Percentiles rank a stretch among this genome's conserved stretches.
phyloP scores from a whole-genome alignment of 2,797 vertebrate species.

The Argentina silus region DNA sequence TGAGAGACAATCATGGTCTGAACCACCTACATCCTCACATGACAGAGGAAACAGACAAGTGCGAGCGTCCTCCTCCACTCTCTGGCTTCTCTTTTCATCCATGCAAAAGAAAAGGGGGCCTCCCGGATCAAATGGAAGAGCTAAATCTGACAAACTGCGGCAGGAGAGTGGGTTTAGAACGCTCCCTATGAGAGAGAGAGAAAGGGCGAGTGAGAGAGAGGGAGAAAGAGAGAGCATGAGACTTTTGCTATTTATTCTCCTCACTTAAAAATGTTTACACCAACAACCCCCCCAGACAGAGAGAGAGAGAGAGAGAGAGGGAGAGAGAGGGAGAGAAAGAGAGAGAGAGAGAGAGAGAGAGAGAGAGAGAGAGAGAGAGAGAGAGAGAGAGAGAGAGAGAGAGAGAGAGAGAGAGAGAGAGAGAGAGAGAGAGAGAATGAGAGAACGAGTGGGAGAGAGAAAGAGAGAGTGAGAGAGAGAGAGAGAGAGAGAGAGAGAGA shows the following conservation, averaged over 20 bases:
- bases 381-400: background rate
- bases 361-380: background rate
- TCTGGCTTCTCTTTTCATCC: slow-evolving; percentile 12
- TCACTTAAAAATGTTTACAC: too few species aligned
- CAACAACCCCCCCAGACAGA: too few species aligned
- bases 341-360: background rate
- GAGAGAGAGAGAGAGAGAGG: background rate
- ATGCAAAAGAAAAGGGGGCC: slow-evolving; percentile 5
- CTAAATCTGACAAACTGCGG: slow-evolving; percentile 32
- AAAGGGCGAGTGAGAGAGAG: background rate
- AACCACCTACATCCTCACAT: slow-evolving; percentile 19
- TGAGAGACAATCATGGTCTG: slow-evolving; percentile 16
- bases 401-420: background rate
- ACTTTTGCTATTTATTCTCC: too few species aligned
- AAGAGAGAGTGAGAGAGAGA: background rate
- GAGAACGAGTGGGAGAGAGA: too few species aligned
- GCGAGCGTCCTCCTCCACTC: background rate
- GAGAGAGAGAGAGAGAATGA: background rate
- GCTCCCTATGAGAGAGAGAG: slow-evolving; percentile 6
- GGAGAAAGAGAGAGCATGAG: too few species aligned
- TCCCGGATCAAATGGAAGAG: slow-evolving; percentile 26
- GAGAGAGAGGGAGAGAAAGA: background rate
- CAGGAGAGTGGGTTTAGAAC: slow-evolving; percentile 9
- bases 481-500: background rate
- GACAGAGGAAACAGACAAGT: slow-evolving; percentile 23